These are phyloP conservation scores for Todiramphus saurophagus DNA, from an alignment of 2,113 vertebrate genomes.

Conservation along the genomic window DNA sequence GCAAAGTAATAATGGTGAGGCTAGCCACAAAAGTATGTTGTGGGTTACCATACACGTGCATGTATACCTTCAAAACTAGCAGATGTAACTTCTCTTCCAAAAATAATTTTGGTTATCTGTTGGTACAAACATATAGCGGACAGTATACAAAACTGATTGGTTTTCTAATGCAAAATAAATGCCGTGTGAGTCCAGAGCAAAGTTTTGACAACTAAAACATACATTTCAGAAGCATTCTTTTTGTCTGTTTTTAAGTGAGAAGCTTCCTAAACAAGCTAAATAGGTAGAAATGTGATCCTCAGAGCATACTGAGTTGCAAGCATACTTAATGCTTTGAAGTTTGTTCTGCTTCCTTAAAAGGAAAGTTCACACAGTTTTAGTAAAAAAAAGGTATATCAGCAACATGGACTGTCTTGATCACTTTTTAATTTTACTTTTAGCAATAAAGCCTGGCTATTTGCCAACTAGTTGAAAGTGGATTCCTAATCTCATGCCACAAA, in stretches of 20 bases:
- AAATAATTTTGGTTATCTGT: conserved; percentile 41
- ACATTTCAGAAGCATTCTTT: conserved; percentile 54
- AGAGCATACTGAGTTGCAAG: background rate
- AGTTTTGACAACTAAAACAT: conserved; percentile 1
- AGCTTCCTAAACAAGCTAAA: background rate
- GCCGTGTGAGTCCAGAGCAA: background rate
- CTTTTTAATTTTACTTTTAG: background rate
- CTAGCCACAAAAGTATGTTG: conserved; percentile 10
- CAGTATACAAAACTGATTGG: background rate
- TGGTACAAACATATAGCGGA: background rate
- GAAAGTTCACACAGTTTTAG: background rate
- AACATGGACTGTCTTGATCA: background rate
- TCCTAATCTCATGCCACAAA: background rate
- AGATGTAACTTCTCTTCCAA: conserved; percentile 15
- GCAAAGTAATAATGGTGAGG: conserved; percentile 55
- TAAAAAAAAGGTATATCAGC: background rate
- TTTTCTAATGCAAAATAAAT: conserved; percentile 44
- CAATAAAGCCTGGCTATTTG: background rate
- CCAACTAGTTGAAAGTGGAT: background rate
- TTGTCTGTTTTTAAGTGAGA: background rate
- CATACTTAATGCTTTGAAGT: background rate
- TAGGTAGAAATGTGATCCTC: background rate
- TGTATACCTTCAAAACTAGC: background rate
- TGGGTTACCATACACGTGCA: conserved; percentile 22
- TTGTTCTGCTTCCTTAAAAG: background rate